Evolutionary conservation across 2,888 invertebrate genomes (phyloP), one percentile per base, ranked within the genome.

Genomic region (Dorcus hopei): DNA sequence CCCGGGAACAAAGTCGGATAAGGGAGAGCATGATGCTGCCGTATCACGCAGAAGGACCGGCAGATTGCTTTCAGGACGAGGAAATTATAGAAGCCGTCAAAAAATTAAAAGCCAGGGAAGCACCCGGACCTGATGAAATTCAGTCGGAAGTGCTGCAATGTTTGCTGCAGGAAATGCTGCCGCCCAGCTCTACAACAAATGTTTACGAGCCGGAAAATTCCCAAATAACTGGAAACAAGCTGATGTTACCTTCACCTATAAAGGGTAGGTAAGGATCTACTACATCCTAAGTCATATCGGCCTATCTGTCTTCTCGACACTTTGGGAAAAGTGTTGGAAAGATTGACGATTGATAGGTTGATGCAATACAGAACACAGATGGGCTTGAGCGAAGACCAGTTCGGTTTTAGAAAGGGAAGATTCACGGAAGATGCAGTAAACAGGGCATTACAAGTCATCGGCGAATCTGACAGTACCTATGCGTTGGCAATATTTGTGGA

Each of bases 171-270:
- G 16, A 48, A 19, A 2, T 59, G 33, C 1, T 16, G 2, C 55
- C 59, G 9, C 52, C 9, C 9, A 8, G 2, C 41, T 66, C 0
- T 60, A 45, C 8, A 65, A 66, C 45, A 49, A 50, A 11, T 65
- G 63, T 48, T n/a, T 65, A 0, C 11, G 33, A 16, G 19, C 48
- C 2, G 57, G 59, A 0, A 38, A 8, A 6, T 52, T 64, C 2
- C 62, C 64, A 1, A 53, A 38, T 1, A 40, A 14, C 1, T 63
- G 61, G 59, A 62, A 60, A 38, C 45, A 39, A 26, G 61, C 59
- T 8, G 41, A 59, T 0, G 40, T 62, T 0, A n/a, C 52, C 2
- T 58, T 62, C 3, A 33, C 64, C 0, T 9, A 39, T 9, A 62
- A 64, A 33, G 56, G 33, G 26, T 45, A 8, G 47, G 38, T 1